phyloP scores from a whole-genome alignment of 2,797 vertebrate genomes.

The Petrocephalus schoutedeni region DNA sequence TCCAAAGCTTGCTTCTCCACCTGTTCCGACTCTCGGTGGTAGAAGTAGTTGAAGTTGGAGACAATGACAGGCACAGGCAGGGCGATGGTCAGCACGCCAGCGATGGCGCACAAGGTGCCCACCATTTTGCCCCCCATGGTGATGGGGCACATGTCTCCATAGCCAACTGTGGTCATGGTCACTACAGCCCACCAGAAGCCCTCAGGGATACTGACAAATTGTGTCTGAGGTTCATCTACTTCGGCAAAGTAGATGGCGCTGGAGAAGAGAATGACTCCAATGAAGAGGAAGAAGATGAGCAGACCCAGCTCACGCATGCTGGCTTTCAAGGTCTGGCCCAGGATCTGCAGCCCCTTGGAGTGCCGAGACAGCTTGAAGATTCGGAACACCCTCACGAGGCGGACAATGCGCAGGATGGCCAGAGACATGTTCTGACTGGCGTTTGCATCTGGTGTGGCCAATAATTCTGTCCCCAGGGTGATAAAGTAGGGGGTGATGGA shows the following conservation, averaged over 20 bases:
- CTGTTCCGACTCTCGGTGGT: constrained; percentile 90
- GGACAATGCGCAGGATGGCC: constrained; percentile 86
- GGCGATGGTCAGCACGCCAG: constrained; percentile 92
- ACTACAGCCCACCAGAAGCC: constrained; percentile 99
- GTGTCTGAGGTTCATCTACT: constrained; percentile 91
- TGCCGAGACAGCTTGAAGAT: constrained; percentile 95
- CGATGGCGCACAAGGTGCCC: constrained; percentile 91
- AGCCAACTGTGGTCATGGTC: constrained; percentile 97
- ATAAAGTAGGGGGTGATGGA: constrained; percentile 97
- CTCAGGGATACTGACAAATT: constrained; percentile 94
- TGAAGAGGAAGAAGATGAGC: constrained; percentile 96
- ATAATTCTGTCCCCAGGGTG: constrained; percentile 84
- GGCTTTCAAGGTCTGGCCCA: constrained; percentile 85
- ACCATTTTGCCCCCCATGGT: constrained; percentile 94
- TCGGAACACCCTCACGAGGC: constrained; percentile 87
- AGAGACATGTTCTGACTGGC: constrained; percentile 89
- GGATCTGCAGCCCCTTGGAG: constrained; percentile 87
- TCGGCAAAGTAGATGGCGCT: constrained; percentile 97
- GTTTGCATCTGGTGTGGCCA: constrained; percentile 70
- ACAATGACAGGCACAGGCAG: constrained; percentile 96
- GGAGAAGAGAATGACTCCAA: constrained; percentile 95
- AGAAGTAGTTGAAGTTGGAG: constrained; percentile 99
- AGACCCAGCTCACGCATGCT: constrained; percentile 85
- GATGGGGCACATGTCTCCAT: constrained; percentile 95
- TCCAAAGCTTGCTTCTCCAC: constrained; percentile 81